Evolutionary conservation across 2,888 invertebrate species (phyloP), one percentile per base, ranked within the genome.

Genomic region (Ophion ventricosus): DNA sequence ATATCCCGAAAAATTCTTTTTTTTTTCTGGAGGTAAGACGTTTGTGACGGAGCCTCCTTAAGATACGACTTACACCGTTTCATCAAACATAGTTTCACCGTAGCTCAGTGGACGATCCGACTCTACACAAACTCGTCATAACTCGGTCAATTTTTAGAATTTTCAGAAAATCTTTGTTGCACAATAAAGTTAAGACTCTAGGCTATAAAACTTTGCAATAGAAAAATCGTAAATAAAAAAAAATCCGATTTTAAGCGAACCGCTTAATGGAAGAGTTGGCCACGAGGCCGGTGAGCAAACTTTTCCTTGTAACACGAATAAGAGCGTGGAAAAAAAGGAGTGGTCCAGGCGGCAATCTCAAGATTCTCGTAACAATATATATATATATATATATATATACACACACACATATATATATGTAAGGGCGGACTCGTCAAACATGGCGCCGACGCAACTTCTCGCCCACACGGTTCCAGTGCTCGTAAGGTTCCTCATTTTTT

Each of bases 311-410:
- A 59, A 59, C 20, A 20, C 25, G 59, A 59, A 11, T 59, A 59
- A 25, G 25, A 59, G 10, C 20, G 59, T 59, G 59, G 59, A 59
- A 59, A 59, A 59, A 59, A 59, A 59, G 59, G 49, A 49, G 49
- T 49, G 49, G 49, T 49, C 49, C 49, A 49, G 17, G 14, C 49
- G 49, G 49, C 49, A 17, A 49, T 49, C 49, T 11, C 17, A 49
- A 49, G 49, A 49, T 49, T 49, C 49, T 49, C 49, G 49, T 49
- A 17, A 49, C 3, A 17, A 17, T 49, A 49, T 17, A 14, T 49
- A 14, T 17, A 49, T 49, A 49, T 17, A 49, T 49, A 49, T 49
- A 14, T 49, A 49, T 49, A 49, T 49, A 49, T 49, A 17, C 2
- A 49, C 14, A 43, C 43, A 14, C 43, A 10, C 43, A 49, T 49